Percentiles rank a stretch among this genome's conserved stretches.
phyloP scores from a whole-genome alignment of 2,888 invertebrate genomes.

The Plutella xylostella region DNA sequence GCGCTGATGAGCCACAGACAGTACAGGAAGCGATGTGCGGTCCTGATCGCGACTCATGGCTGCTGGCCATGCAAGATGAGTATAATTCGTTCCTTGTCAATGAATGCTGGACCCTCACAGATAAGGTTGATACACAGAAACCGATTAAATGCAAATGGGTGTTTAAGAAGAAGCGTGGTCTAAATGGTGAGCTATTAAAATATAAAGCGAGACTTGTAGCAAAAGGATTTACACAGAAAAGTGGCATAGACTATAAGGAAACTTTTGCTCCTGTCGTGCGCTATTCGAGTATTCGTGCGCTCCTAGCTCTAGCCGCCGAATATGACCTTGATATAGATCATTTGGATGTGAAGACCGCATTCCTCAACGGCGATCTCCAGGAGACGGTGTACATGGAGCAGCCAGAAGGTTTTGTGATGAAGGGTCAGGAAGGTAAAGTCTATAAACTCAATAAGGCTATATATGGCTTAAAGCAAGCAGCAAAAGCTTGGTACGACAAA shows the following conservation, averaged over 20 bases:
- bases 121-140: neutral
- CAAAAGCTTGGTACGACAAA: conserved; percentile 10
- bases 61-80: neutral
- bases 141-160: neutral
- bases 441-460: conserved; percentile 14
- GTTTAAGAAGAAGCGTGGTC: neutral
- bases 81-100: neutral
- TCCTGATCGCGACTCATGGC: neutral
- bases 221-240: neutral
- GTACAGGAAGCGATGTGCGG: neutral
- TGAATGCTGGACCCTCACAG: neutral
- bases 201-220: neutral
- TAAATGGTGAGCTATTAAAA: neutral
- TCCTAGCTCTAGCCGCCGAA: neutral
- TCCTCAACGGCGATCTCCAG: conserved; percentile 16
- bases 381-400: conserved; percentile 16
- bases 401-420: conserved; percentile 12
- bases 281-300: neutral
- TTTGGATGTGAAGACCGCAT: conserved; percentile 19
- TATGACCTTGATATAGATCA: conserved; percentile 14
- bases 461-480: conserved; percentile 13
- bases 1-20: neutral
- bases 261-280: neutral
- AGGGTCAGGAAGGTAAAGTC: conserved; percentile 4
- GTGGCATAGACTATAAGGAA: neutral